Base-by-base conservation (phyloP, 2,888 invertebrate species). In the Tenthredo amoena region DNA sequence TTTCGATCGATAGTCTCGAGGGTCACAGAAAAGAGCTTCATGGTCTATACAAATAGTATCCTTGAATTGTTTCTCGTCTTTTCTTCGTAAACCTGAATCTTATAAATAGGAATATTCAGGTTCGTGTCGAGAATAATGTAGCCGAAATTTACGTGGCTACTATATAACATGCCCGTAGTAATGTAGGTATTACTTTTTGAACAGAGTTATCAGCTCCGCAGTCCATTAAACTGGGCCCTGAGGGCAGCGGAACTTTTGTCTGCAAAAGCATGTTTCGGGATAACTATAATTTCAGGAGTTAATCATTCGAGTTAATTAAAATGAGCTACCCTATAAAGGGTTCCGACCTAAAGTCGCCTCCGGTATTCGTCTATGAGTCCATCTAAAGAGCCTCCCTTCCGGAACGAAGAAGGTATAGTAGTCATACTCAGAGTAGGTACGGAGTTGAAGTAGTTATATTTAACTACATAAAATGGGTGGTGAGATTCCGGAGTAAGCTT, bases 251-350 rank as follows among this genome's bases (percentile, higher is more conserved):
- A 74, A 74, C n/a, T 74, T 74, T 74, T 43, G 72, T 43, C 40
- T 26, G 9, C n/a, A 7, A 7, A 74, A 74, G n/a, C 40, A 43
- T 74, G 72, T 74, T 74, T 74, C 72, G 43, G 40, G 43, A 40
- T 74, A 74, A 31, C 43, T 74, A 74, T 74, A 74, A 81, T 58
- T 81, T 37, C 7, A 62, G 81, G 5, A 62, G 37, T 81, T 62
- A 81, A 81, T 62, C 58, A 40, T 81, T 40, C 40, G 58, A 62
- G 81, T 81, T 81, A 81, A 81, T 81, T 81, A 81, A 81, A 81
- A 81, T 40, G 62, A 81, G 62, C 34, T 43, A 43, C 40, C 40
- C 40, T 15, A n/a, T 26, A 77, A 31, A 77, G 47, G 50, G 18
- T 55, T 18, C 18, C 18, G 47, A 77, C 50, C 50, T 26, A 55